A percentile compares a stretch with the other conserved stretches of the same genome.
phyloP scores from a whole-genome alignment of 1,140 invertebrate species.

The Nautilus pompilius region DNA sequence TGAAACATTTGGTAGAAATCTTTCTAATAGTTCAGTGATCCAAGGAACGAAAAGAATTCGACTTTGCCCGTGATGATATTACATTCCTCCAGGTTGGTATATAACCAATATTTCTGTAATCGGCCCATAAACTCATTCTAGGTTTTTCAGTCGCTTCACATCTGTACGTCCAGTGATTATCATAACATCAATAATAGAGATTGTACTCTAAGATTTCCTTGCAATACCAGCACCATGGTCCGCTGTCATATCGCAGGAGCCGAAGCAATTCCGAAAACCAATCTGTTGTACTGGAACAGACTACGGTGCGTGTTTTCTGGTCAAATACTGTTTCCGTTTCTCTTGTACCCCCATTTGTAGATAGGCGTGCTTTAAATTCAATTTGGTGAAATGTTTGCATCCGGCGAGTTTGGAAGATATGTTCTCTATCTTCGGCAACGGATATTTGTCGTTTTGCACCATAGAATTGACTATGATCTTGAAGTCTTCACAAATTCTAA shows the following conservation, averaged over 20 bases:
- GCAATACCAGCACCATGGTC: conserved; percentile 50
- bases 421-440: conserved; percentile 24
- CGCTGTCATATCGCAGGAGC: conserved; percentile 58
- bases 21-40: conserved; percentile 53
- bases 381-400: conserved; percentile 22
- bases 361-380: conserved; percentile 24
- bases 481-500: conserved; percentile 38
- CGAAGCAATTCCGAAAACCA: conserved; percentile 29
- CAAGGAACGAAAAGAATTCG: conserved; percentile 39
- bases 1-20: conserved; percentile 12
- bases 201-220: conserved; percentile 15
- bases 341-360: conserved; percentile 21
- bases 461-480: conserved; percentile 34
- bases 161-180: conserved; percentile 11
- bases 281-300: conserved; percentile 13
- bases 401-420: conserved; percentile 22
- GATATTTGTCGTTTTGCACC: conserved; percentile 21
- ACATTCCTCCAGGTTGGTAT: conserved; percentile 7
- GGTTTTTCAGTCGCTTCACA: conserved; percentile 11
- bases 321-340: conserved; percentile 11
- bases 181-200: conserved; percentile 24
- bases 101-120: conserved; percentile 1
- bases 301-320: conserved; percentile 23
- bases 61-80: conserved; percentile 5
- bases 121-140: conserved; percentile 1